Base-by-base conservation (phyloP, 2,888 invertebrate genomes). In the Drosophila dives region DNA sequence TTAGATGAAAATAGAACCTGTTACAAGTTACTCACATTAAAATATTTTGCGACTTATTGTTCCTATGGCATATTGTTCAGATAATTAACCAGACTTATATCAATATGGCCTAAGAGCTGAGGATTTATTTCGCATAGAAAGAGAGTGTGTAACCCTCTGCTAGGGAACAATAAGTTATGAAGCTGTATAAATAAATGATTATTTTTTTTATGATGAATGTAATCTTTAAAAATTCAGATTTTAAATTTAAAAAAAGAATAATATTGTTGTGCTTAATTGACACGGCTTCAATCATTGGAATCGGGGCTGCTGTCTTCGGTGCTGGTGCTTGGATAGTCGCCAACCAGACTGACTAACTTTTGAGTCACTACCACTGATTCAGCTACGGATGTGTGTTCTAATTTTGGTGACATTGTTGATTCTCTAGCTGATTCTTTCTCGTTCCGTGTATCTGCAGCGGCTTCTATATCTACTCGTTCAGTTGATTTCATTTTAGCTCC, bases 321-420 rank as follows among this genome's bases (percentile, higher is more conserved):
- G 32, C 86, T 86, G 33, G 81, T 81, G 50, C 85, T 83, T 4
- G 80, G 63, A 68, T 91, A 91, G 49, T 86, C 90, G 45, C 88
- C 87, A 12, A 91, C 88, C 11, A 91, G 61, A 8, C 91, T 87
- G 33, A 67, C 34, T 5, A 64, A n/a, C 45, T 59, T 17, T 0
- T 45, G 17, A 10, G 5, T 3, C 6, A n/a, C 8, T 26, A 12
- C 7, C 20, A 54, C 11, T 2, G 53, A 45, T 58, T 17, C 23
- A 15, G 8, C n/a, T 26, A 29, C 15, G 4, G 2, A 10, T n/a
- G 23, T 40, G 12, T 17, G 3, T 17, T 8, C 32, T 33, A 12
- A 1, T 20, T 11, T 26, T 3, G 29, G 17, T 17, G 23, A 26
- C 6, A 11, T 20, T 36, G 12, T 12, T 36, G 7, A 12, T 6